A percentile compares a stretch with the other conserved stretches of the same genome.
These are phyloP conservation scores for Campoletis sonorensis DNA, from an alignment of 1,140 invertebrate genomes.

Conservation along the genomic window DNA sequence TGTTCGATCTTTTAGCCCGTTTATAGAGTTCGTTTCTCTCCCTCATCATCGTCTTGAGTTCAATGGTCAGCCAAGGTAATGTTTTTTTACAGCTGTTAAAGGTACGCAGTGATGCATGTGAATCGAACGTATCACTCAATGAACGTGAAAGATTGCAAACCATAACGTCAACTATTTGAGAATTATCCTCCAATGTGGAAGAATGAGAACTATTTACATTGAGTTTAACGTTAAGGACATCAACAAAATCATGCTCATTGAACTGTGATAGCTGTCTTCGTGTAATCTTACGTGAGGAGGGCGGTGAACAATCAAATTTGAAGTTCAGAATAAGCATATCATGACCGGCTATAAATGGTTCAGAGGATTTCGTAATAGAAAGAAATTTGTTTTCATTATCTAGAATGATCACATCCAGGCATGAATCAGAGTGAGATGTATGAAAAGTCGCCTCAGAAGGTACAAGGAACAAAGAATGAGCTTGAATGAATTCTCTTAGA, in stretches of 20 bases:
- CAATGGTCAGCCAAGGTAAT: conserved; percentile 12
- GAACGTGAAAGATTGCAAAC: neutral
- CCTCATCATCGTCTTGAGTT: neutral
- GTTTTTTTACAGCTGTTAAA: neutral
- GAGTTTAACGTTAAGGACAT: neutral
- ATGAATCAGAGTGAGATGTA: conserved; percentile 20
- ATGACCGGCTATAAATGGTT: conserved; percentile 37
- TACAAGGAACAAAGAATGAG: conserved; percentile 12
- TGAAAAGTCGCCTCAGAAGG: conserved; percentile 24
- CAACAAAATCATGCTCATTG: neutral
- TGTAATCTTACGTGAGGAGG: too few relatives aligned
- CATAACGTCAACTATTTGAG: too few relatives aligned
- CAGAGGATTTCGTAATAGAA: conserved; percentile 1
- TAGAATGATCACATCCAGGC: conserved; percentile 38
- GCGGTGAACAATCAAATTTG: neutral
- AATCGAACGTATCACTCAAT: neutral
- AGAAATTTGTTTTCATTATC: conserved; percentile 27
- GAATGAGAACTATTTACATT: neutral
- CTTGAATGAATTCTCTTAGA: conserved; percentile 1
- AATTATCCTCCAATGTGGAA: neutral
- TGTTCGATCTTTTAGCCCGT: conserved; percentile 18
- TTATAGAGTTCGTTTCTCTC: neutral
- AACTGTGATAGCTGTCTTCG: neutral
- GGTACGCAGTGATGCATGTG: neutral
- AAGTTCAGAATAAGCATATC: conserved; percentile 16